Percentiles rank a stretch among this genome's conserved stretches.
Conservation (phyloP, 2,888 invertebrate species). For the Caenorhabditis sp. region DNA sequence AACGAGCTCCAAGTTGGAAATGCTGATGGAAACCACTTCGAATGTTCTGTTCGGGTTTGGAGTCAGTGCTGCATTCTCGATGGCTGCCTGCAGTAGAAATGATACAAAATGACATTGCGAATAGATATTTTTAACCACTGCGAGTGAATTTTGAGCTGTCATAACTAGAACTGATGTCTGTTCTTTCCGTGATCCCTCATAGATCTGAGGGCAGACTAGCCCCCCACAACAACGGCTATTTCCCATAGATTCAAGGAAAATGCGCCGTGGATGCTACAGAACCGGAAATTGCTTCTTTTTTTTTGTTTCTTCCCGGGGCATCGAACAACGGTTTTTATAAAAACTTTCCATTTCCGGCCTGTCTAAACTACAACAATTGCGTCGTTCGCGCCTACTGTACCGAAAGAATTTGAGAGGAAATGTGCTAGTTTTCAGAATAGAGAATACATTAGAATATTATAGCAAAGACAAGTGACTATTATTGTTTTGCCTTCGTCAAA, state of each 20-base stretch:
- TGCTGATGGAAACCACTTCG: conserved; percentile 38
- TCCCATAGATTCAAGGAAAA: conserved; percentile 1
- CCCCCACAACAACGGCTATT: too few species aligned
- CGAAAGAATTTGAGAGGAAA: conserved; percentile 11
- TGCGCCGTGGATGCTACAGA: conserved; percentile 2
- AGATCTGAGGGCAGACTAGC: too few species aligned
- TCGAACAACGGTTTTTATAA: neutral
- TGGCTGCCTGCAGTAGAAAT: conserved; percentile 6
- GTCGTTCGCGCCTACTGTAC: neutral
- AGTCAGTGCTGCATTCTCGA: conserved; percentile 5
- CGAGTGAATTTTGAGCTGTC: neutral
- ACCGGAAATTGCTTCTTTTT: conserved; percentile 42
- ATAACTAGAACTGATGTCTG: neutral
- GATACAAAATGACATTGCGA: conserved; percentile 1
- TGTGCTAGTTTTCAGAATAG: neutral
- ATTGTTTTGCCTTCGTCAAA: too few species aligned
- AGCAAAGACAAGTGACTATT: too few species aligned
- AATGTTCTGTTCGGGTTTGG: conserved; percentile 30
- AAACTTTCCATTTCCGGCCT: conserved; percentile 13
- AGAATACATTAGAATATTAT: too few species aligned
- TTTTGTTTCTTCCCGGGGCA: neutral
- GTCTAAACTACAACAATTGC: conserved; percentile 3
- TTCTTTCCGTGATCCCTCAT: neutral
- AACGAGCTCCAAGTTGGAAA: conserved; percentile 24
- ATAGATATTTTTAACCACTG: neutral